A percentile compares a stretch with the other conserved stretches of the same genome.
Evolutionary conservation across 2,888 invertebrate genomes (phyloP).

Genomic region (Smittia sp.): DNA sequence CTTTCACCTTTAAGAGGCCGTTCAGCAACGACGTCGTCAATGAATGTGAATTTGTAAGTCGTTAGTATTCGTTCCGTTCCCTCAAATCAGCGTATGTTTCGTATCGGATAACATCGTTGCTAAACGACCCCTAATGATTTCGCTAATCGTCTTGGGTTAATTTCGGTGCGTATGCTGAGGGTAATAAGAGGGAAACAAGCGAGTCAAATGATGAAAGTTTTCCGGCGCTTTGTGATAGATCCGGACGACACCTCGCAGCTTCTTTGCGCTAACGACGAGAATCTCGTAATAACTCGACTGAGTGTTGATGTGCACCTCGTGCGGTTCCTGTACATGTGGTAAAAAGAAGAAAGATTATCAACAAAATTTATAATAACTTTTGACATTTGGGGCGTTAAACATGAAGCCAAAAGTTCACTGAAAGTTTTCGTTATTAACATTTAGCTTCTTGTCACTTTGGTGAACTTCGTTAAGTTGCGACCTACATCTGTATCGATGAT

Average conservation of each 20-base stretch:
- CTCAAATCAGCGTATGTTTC: no score
- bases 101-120: no score
- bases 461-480: no score
- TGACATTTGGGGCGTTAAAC: neutral
- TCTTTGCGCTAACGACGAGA: slow-evolving; percentile 19
- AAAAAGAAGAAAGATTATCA: neutral
- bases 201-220: slow-evolving; percentile 33
- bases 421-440: no score
- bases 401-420: neutral
- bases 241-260: slow-evolving; percentile 7
- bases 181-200: neutral
- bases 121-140: no score
- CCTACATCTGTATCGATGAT: slow-evolving; percentile 34
- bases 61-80: no score
- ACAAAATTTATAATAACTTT: no score
- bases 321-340: slow-evolving; percentile 15
- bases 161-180: neutral
- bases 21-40: no score
- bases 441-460: no score
- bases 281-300: slow-evolving; percentile 18
- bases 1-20: no score
- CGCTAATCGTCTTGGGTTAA: no score
- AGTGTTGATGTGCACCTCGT: slow-evolving; percentile 36
- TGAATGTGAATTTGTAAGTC: no score
- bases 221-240: slow-evolving; percentile 37